Percentiles rank a stretch among this genome's conserved stretches.
phyloP scores from a whole-genome alignment of 53 echinoderm and acorn worm genomes.

The Apostichopus leukothele region DNA sequence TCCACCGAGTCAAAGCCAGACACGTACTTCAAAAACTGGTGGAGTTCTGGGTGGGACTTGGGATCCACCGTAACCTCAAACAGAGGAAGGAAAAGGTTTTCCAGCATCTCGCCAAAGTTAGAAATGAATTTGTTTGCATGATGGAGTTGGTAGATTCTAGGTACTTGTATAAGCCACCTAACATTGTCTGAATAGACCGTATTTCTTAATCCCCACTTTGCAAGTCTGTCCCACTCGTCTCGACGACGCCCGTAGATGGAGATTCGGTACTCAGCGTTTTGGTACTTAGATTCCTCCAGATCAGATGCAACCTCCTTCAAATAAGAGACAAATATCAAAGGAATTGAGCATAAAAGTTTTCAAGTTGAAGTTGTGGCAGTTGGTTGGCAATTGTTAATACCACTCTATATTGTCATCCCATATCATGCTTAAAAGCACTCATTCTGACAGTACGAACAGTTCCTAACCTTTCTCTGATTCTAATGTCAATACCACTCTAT shows the following conservation, averaged over 20 bases:
- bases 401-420: too few relatives aligned
- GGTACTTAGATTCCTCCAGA: slow-evolving; percentile 90
- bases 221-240: slow-evolving; percentile 82
- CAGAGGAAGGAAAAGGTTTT: slow-evolving; percentile 87
- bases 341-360: not conserved
- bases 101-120: slow-evolving; percentile 75
- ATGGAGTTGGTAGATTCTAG: slow-evolving; percentile 87
- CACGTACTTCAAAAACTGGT: slow-evolving; percentile 87
- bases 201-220: slow-evolving; percentile 85
- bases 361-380: too few relatives aligned
- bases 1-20: slow-evolving; percentile 93
- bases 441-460: too few relatives aligned
- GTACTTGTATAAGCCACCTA: slow-evolving; percentile 89
- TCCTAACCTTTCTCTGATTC: too few relatives aligned
- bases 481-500: too few relatives aligned
- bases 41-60: slow-evolving; percentile 87
- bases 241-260: slow-evolving; percentile 83
- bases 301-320: slow-evolving; percentile 82
- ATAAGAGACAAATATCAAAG: not conserved
- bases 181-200: slow-evolving; percentile 88
- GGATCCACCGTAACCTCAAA: slow-evolving; percentile 93
- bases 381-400: too few relatives aligned
- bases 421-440: too few relatives aligned
- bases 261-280: slow-evolving; percentile 92
- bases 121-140: slow-evolving; percentile 75